Evolutionary conservation across 2,113 vertebrate genomes (phyloP), one percentile per base, ranked within the genome.

Genomic region (Hiodon tergisus): DNA sequence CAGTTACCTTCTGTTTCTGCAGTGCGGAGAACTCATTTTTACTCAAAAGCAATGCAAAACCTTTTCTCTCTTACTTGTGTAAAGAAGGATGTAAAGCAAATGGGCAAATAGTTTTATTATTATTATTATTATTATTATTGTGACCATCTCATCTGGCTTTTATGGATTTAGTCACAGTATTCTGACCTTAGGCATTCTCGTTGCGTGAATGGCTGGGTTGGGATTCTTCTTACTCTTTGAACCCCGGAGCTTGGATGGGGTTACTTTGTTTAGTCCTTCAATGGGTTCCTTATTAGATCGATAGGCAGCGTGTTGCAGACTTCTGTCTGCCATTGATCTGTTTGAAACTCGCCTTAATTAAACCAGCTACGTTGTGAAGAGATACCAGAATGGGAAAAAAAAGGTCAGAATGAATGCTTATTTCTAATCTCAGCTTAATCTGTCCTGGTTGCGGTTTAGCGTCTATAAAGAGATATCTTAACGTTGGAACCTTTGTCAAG

Each of bases 271-370:
- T 11, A 1, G 3, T 66, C 50, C 58, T 16, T 71, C 79, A 74
- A 65, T 74, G 69, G 66, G 68, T 7, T 63, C 53, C 63, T 73
- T 73, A 66, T 62, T 9, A 78, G 80, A 78, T 59, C 62, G 52
- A 69, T 79, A 79, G 61, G 54, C 57, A 6, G 47, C 31, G 9
- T 66, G 6, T 50, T 60, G 66, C 69, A 79, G 51, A 71, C 73
- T 81, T 83, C 76, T 75, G 69, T 57, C 73, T 72, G 46, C 75
- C 80, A 87, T 88, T 82, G 85, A 89, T 89, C 83, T 6, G 53
- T 72, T 71, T 79, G 62, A 55, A 69, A 75, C 79, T 62, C 74
- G 71, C 73, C 74, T 70, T 82, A 82, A 86, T 86, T 86, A 85
- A 84, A 76, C 79, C 78, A 76, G 82, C 77, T 81, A 74, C 55